Conservation (phyloP, 2,797 vertebrate genomes). For the Halcyon chelicuti region DNA sequence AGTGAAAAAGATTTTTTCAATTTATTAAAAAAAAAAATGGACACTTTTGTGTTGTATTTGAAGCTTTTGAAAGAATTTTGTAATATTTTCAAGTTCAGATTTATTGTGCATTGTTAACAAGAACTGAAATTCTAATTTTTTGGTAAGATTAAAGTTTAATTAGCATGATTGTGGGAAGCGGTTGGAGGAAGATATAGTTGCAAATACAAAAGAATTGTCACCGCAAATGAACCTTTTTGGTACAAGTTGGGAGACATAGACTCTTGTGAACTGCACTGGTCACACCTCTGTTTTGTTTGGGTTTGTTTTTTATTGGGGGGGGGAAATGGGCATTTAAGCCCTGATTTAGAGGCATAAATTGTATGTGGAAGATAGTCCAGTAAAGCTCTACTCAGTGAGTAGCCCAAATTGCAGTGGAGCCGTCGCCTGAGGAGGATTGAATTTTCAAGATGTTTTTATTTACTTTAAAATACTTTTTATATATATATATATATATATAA, state of each 20-base stretch:
- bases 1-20: constrained; percentile 83
- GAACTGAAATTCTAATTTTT: constrained; percentile 86
- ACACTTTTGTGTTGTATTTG: constrained; percentile 98
- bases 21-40: constrained; percentile 87
- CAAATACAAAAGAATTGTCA: constrained; percentile 82
- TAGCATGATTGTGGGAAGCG: constrained; percentile 80
- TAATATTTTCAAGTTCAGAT: constrained; percentile 86
- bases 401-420: constrained; percentile 47
- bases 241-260: constrained; percentile 79
- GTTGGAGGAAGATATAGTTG: constrained; percentile 78
- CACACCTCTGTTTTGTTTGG: constrained; percentile 66
- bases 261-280: constrained; percentile 79
- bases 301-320: constrained; percentile 44
- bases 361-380: constrained; percentile 15
- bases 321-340: constrained; percentile 24
- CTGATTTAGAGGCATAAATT: constrained; percentile 30
- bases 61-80: constrained; percentile 90
- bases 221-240: constrained; percentile 84
- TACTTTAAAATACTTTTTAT: constrained; percentile 17
- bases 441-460: constrained; percentile 50
- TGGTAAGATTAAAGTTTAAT: constrained; percentile 83
- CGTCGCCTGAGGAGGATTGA: constrained; percentile 22
- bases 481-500: neutral
- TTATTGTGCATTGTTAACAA: constrained; percentile 85
- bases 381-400: constrained; percentile 62